Evolutionary conservation across 2,888 invertebrate genomes (phyloP), one percentile per base, ranked within the genome.

Genomic region (Drosophila crucigera): DNA sequence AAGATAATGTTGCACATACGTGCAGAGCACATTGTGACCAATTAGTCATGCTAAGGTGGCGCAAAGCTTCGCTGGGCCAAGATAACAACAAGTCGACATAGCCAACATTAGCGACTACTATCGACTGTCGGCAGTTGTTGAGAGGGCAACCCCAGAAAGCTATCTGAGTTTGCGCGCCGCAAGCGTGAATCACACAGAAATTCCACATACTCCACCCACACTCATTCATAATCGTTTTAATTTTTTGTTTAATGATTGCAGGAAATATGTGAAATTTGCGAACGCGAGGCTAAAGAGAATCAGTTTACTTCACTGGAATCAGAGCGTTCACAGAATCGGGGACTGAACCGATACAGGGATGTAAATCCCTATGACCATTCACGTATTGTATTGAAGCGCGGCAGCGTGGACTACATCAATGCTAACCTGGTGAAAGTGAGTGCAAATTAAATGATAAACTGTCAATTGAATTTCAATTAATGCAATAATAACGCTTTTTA

Each of bases 331-430:
- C 86, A 92, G 39, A 94, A 93, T 82, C 92, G 96, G 92, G 95
- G 95, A 71, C 94, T 98, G 80, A 99, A 99, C 94, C 95, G 99
- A 88, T 99, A 99, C 93, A 94, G 98, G 90, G 99, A 99, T 95
- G 99, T 99, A 11, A 97, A 97, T 93, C 99, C 99, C 1, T 99
- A 97, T 93, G 99, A 99, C 94, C 98, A 99, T 93, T 97, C 97
- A 91, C 95, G 99, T 79, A 96, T 99, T 75, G 94, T 97, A 62
- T 94, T 99, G 53, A 94, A 95, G 82, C 95, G 96, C 89, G 96
- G 96, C 76, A 94, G 95, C 58, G 95, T 95, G 49, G 97, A 98
- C 94, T 99, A 99, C 93, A 98, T 99, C 90, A 99, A 99, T 94
- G 99, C 99, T 62, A 99, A 98, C 94, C 94, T 97, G 83, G 96